Percentiles rank a stretch among this genome's conserved stretches.
Evolutionary conservation across 2,797 vertebrate genomes (phyloP).

Genomic region (Streptopelia turtur): DNA sequence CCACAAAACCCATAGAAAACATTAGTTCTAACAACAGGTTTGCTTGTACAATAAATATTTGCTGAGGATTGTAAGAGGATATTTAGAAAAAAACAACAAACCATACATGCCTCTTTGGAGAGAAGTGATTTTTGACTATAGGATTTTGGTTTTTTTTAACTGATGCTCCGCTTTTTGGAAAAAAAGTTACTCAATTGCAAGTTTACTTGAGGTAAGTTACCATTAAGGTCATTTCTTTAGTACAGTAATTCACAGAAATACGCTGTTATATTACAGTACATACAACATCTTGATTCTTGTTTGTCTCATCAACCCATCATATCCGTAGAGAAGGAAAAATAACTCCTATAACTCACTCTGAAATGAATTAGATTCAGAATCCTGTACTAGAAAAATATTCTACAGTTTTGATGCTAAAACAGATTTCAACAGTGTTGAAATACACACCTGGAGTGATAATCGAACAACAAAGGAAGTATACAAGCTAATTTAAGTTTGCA

Average conservation of each 20-base stretch:
- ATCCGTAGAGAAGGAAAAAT: not conserved
- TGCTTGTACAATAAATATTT: not conserved
- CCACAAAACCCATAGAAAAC: not conserved
- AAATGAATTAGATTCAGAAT: not conserved
- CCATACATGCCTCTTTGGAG: not conserved
- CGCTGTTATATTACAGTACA: not conserved
- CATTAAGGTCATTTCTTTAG: not conserved
- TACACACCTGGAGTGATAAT: not conserved
- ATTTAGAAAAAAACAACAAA: not conserved
- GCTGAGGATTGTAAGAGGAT: fast-evolving
- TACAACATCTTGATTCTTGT: not conserved
- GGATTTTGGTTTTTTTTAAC: not conserved
- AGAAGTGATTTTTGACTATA: not conserved
- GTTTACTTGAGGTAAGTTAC: not conserved
- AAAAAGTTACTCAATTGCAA: not conserved
- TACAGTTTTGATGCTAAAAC: not conserved
- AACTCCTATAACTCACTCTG: not conserved
- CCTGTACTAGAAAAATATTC: not conserved
- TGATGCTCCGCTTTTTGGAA: not conserved
- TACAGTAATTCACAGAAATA: not conserved
- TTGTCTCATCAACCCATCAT: not conserved
- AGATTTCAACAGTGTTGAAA: not conserved
- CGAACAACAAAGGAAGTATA: not conserved
- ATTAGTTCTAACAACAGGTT: not conserved
- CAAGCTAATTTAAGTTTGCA: not conserved